Conservation (phyloP, 2,113 vertebrate genomes). For the Pseudorasbora parva region DNA sequence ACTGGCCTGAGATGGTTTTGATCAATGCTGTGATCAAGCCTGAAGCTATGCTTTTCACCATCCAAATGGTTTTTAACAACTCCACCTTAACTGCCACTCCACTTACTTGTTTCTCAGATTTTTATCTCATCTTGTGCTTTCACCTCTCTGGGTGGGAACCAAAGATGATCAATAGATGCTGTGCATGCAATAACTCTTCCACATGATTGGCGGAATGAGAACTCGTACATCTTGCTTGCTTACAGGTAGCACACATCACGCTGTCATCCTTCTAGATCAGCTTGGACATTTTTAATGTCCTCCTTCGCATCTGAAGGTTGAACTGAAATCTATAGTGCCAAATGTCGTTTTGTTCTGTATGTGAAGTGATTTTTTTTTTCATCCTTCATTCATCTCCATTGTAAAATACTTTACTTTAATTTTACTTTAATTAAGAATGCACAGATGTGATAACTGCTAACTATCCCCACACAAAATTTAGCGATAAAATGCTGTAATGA, state of each 20-base stretch:
- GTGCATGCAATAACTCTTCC: background rate
- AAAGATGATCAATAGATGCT: background rate
- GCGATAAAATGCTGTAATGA: too few relatives aligned
- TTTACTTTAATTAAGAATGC: too few relatives aligned
- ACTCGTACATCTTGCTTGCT: background rate
- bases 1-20: constrained; percentile 39
- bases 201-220: constrained; percentile 15
- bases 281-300: background rate
- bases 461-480: background rate
- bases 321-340: background rate
- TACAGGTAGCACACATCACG: background rate
- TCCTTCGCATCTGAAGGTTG: background rate
- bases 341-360: background rate
- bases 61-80: background rate
- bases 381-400: background rate
- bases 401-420: too few relatives aligned
- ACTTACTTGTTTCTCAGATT: background rate
- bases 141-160: background rate
- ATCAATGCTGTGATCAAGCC: constrained; percentile 33
- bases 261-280: constrained; percentile 18
- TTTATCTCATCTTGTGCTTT: background rate
- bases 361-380: background rate
- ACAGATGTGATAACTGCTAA: background rate
- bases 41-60: background rate
- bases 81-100: background rate